phyloP scores from a whole-genome alignment of 2,888 invertebrate genomes.

The Leuctra nigra region DNA sequence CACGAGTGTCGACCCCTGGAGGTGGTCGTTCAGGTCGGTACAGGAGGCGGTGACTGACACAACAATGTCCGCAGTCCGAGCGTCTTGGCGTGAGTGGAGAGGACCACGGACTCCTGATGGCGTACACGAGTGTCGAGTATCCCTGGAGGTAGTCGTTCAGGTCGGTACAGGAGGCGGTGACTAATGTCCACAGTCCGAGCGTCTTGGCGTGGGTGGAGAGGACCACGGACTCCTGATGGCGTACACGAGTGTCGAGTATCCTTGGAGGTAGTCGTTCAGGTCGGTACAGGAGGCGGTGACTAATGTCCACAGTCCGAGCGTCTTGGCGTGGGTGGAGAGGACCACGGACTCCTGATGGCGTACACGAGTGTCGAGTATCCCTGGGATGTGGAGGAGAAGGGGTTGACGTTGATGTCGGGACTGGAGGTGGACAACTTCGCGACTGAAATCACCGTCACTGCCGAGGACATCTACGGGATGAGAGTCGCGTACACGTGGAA shows the following conservation, averaged over 20 bases:
- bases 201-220: neutral
- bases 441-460: conserved; percentile 2
- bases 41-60: no score
- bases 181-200: no score
- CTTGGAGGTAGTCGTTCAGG: no score
- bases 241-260: no score
- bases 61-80: no score
- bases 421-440: neutral
- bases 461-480: conserved; percentile 3
- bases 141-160: no score
- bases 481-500: neutral
- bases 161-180: no score
- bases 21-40: no score
- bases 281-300: no score
- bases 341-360: neutral
- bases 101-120: neutral
- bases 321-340: neutral
- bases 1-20: neutral
- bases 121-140: no score
- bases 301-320: no score
- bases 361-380: neutral
- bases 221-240: neutral
- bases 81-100: no score
- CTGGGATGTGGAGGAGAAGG: neutral
- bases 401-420: neutral